Conservation (phyloP, 2,797 vertebrate species). For the Melanotaenia parkinsoni region DNA sequence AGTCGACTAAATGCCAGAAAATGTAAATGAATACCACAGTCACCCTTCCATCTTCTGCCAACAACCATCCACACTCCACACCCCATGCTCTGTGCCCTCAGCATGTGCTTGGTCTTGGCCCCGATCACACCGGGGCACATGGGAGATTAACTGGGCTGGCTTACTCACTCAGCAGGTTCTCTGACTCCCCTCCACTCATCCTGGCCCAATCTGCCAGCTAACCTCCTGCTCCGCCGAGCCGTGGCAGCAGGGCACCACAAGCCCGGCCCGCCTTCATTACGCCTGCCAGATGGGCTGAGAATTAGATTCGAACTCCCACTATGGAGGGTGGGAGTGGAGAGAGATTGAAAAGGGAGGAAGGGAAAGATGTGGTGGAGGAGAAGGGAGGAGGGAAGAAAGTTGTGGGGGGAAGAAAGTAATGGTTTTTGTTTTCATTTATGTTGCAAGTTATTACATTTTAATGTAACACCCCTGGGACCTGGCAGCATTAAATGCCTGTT, state of each 20-base stretch:
- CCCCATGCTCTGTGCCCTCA: slow-evolving; percentile 61
- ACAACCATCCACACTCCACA: slow-evolving; percentile 58
- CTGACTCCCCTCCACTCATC: slow-evolving; percentile 78
- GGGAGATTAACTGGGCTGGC: slow-evolving; percentile 81
- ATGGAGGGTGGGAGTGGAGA: slow-evolving; percentile 69
- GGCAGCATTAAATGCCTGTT: slow-evolving; percentile 87
- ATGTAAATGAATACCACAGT: slow-evolving; percentile 57
- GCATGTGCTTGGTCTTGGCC: slow-evolving; percentile 75
- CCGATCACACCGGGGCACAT: slow-evolving; percentile 76
- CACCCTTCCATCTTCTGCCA: slow-evolving; percentile 47
- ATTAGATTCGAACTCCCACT: slow-evolving; percentile 85
- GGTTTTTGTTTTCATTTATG: slow-evolving; percentile 88
- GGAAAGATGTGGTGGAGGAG: slow-evolving; percentile 53
- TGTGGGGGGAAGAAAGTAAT: slow-evolving; percentile 63
- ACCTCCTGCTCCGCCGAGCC: slow-evolving; percentile 79
- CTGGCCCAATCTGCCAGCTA: slow-evolving; percentile 81
- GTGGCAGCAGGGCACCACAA: slow-evolving; percentile 78
- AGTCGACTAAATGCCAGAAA: slow-evolving; percentile 43
- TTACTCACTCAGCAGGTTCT: slow-evolving; percentile 78
- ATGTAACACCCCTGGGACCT: slow-evolving; percentile 84
- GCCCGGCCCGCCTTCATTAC: slow-evolving; percentile 82
- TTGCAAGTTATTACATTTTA: slow-evolving; percentile 87
- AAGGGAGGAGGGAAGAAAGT: slow-evolving; percentile 52
- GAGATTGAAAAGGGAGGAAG: slow-evolving; percentile 62
- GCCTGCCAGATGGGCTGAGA: slow-evolving; percentile 84